A percentile compares a stretch with the other conserved stretches of the same genome.
These are phyloP conservation scores for Pyrrhia umbra DNA, from an alignment of 2,888 invertebrate species.

Conservation along the genomic window DNA sequence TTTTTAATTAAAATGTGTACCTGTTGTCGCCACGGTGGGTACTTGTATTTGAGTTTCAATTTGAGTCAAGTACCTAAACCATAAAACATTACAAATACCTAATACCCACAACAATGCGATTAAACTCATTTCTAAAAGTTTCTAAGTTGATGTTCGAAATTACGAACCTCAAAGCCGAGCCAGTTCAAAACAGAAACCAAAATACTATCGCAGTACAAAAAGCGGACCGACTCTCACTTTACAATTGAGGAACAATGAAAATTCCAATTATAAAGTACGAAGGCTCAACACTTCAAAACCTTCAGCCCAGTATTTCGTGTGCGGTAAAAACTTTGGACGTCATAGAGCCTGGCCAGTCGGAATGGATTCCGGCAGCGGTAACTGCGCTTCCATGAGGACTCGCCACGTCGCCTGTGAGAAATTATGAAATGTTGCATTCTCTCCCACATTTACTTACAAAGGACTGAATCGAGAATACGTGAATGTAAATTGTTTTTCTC, in stretches of 20 bases:
- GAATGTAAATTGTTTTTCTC: neutral
- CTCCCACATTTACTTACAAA: conserved; percentile 10
- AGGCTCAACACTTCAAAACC: conserved; percentile 29
- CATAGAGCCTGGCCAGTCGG: conserved; percentile 2
- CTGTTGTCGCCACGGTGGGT: too few relatives aligned
- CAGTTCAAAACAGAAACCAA: neutral
- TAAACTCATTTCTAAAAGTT: neutral
- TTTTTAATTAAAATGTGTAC: too few relatives aligned
- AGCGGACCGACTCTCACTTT: neutral
- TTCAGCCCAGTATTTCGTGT: conserved; percentile 20
- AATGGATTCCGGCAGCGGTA: conserved; percentile 15
- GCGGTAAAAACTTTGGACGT: conserved; percentile 33
- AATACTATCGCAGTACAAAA: neutral
- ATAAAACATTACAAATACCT: neutral
- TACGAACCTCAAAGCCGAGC: neutral
- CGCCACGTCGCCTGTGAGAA: neutral
- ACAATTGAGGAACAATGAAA: conserved; percentile 31
- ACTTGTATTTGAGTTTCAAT: too few relatives aligned
- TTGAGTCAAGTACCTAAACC: too few relatives aligned
- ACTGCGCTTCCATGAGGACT: conserved; percentile 1
- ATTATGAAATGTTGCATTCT: conserved; percentile 36
- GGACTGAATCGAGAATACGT: neutral
- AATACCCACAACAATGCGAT: neutral
- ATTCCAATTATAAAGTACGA: conserved; percentile 41
- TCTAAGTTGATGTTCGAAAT: neutral